Evolutionary conservation across 2,888 invertebrate genomes (phyloP).

Genomic region (Amphipyra berbera): DNA sequence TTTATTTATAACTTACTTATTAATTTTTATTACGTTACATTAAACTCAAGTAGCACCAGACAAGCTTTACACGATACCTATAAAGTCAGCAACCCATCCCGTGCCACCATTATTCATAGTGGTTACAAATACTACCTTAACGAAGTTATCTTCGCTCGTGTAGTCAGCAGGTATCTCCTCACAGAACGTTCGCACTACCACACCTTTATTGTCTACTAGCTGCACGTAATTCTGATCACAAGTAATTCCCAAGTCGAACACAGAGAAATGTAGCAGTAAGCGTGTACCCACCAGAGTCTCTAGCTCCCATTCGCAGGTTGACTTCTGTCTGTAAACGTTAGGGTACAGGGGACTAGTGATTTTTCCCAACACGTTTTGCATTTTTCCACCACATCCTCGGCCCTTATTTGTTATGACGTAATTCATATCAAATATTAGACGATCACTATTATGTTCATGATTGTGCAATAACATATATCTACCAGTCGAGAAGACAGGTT

Average conservation of each 20-base stretch:
- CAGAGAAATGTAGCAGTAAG: slow-evolving; percentile 74
- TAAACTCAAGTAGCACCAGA: not conserved
- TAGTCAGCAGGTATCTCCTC: slow-evolving; percentile 90
- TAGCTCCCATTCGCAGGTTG: slow-evolving; percentile 81
- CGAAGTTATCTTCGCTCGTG: slow-evolving; percentile 85
- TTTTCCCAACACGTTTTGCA: slow-evolving; percentile 71
- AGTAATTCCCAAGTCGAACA: slow-evolving; percentile 91
- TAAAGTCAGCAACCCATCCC: slow-evolving; percentile 91
- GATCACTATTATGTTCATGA: slow-evolving; percentile 65
- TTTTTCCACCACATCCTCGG: slow-evolving; percentile 81
- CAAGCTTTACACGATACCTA: slow-evolving; percentile 49
- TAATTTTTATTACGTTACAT: too few relatives aligned
- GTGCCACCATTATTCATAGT: slow-evolving; percentile 92
- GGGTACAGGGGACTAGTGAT: slow-evolving; percentile 84
- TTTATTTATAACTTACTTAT: too few relatives aligned
- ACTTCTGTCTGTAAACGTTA: slow-evolving; percentile 71
- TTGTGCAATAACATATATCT: slow-evolving; percentile 91
- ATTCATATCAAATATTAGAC: slow-evolving; percentile 71
- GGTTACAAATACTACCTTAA: slow-evolving; percentile 91
- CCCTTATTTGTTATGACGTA: slow-evolving; percentile 80
- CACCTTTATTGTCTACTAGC: slow-evolving; percentile 87
- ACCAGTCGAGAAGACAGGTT: slow-evolving; percentile 91
- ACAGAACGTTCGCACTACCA: slow-evolving; percentile 82
- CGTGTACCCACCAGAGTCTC: slow-evolving; percentile 76
- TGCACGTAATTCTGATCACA: slow-evolving; percentile 92